These are phyloP conservation scores for Merluccius polli DNA, from an alignment of 2,797 vertebrate species.

Conservation along the genomic window DNA sequence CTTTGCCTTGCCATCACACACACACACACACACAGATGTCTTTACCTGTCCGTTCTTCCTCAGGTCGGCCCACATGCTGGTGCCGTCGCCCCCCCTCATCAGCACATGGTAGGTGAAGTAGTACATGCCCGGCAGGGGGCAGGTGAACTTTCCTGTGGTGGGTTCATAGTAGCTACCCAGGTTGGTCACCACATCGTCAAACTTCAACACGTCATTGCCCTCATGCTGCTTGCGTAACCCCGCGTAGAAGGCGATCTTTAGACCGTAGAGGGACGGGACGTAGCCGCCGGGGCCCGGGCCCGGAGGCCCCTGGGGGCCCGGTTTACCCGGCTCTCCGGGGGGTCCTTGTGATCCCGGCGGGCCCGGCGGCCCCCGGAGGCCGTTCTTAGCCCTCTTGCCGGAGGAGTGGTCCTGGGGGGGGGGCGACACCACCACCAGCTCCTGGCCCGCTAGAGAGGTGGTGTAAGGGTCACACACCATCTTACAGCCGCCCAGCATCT, in stretches of 20 bases:
- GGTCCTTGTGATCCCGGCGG: conserved; percentile 76
- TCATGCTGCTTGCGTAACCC: conserved; percentile 82
- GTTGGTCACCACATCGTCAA: conserved; percentile 87
- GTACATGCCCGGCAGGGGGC: conserved; percentile 82
- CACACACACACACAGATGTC: conserved; percentile 16
- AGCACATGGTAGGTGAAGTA: conserved; percentile 85
- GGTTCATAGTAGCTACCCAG: conserved; percentile 88
- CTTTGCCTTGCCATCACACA: conserved; percentile 14
- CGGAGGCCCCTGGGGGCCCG: conserved; percentile 77
- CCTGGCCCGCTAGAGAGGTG: conserved; percentile 66
- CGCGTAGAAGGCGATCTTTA: conserved; percentile 85
- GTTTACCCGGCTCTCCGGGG: conserved; percentile 76
- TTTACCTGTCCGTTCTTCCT: conserved; percentile 87
- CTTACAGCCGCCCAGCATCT: conserved; percentile 84
- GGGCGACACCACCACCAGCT: conserved; percentile 65
- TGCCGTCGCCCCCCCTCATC: conserved; percentile 83
- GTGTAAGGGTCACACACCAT: conserved; percentile 85
- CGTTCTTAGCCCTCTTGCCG: conserved; percentile 81
- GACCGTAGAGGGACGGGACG: conserved; percentile 77
- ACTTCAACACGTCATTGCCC: conserved; percentile 82
- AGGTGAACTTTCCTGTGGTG: conserved; percentile 85
- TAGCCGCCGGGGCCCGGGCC: conserved; percentile 79
- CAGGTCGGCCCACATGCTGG: conserved; percentile 85
- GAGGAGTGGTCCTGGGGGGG: conserved; percentile 79
- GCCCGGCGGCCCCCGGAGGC: conserved; percentile 71